Percentiles rank a stretch among this genome's conserved stretches.
Conservation (phyloP, 2,797 vertebrate species). For the Sebastes hubbsi region DNA sequence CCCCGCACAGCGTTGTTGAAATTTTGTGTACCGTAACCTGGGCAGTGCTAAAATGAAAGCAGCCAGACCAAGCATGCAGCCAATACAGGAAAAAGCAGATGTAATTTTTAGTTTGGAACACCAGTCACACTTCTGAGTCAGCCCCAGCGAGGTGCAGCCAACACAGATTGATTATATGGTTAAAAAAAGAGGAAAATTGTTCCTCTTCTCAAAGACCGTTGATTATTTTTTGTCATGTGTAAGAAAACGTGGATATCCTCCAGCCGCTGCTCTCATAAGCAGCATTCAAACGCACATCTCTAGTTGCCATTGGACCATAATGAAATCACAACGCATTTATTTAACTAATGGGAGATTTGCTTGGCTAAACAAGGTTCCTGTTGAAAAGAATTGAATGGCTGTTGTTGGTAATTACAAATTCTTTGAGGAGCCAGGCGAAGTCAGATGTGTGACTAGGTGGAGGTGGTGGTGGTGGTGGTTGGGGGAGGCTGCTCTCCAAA, state of each 20-base stretch:
- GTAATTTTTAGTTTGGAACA: neutral
- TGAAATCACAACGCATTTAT: slow-evolving; percentile 16
- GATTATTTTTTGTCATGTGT: slow-evolving; percentile 19
- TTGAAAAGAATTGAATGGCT: slow-evolving; percentile 1
- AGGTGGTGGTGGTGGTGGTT: neutral
- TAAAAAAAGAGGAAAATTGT: neutral
- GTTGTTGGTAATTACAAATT: slow-evolving; percentile 14
- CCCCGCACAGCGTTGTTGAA: neutral
- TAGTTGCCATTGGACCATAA: neutral
- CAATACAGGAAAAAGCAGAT: neutral
- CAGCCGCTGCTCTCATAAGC: neutral
- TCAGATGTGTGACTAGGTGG: slow-evolving; percentile 33
- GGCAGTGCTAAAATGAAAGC: neutral
- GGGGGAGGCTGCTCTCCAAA: slow-evolving; percentile 29
- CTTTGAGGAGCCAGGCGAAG: slow-evolving; percentile 9
- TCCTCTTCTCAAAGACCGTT: neutral
- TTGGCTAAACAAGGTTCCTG: slow-evolving; percentile 12
- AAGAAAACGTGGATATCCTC: slow-evolving; percentile 20
- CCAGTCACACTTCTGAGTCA: slow-evolving; percentile 1
- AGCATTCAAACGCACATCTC: neutral
- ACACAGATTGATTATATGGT: neutral
- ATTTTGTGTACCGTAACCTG: neutral
- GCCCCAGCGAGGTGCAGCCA: neutral
- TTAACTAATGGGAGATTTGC: slow-evolving; percentile 20
- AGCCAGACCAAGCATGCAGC: neutral